Conservation (phyloP, 2,113 vertebrate genomes). For the Cricetomys ansorgei region DNA sequence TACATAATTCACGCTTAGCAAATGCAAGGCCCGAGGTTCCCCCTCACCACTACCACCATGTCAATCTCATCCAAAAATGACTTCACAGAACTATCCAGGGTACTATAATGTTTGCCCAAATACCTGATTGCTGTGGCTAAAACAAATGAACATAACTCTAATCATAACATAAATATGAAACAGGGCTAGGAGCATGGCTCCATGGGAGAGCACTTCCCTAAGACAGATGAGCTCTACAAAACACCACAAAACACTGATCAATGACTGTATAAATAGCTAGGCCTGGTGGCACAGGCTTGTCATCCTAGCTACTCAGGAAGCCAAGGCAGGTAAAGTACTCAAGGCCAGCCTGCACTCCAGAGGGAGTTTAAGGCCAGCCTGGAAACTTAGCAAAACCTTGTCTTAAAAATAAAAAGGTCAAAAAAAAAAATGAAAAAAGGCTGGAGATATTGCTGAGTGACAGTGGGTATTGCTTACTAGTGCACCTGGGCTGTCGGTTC, state of each 20-base stretch:
- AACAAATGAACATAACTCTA: neutral
- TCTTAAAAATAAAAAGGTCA: neutral
- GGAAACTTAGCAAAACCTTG: neutral
- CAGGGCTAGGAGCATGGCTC: neutral
- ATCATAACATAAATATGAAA: constrained; percentile 29
- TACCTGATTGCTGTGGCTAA: neutral
- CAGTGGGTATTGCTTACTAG: neutral
- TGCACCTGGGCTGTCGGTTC: neutral
- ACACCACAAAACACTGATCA: neutral
- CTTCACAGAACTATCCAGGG: neutral
- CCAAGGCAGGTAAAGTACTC: neutral
- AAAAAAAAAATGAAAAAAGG: neutral
- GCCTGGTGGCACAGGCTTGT: neutral
- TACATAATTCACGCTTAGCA: neutral
- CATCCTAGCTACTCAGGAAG: neutral
- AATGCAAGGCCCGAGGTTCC: neutral
- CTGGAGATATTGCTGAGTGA: neutral
- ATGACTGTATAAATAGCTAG: neutral
- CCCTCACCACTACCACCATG: neutral
- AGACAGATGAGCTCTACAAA: neutral
- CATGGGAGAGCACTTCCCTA: neutral
- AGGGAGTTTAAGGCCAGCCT: neutral
- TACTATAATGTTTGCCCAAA: neutral
- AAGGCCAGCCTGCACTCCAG: neutral
- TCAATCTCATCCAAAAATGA: neutral